Evolutionary conservation across 2,888 invertebrate species (phyloP), one percentile per base, ranked within the genome.

Genomic region (Dryococelus australis): DNA sequence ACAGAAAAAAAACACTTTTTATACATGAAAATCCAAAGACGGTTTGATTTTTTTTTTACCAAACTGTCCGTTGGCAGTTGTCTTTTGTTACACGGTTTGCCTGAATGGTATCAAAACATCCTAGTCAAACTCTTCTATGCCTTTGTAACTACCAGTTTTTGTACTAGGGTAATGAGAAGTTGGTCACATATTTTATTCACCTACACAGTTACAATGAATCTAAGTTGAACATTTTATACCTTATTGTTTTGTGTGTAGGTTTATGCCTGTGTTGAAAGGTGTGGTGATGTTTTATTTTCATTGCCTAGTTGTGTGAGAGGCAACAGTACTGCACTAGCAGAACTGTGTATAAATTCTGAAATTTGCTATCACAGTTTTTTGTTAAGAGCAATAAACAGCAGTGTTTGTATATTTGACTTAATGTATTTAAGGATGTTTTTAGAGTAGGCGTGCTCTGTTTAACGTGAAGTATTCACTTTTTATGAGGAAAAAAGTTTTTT

Each of bases 21-120:
- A 89, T 89, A 89, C 84, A 89, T 51, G 79, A 87, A 87, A 88
- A 87, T 87, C 87, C 89, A 88, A 89, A 89, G 88, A 88, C 83
- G 43, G 20, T 83, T 83, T 83, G 16, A 24, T 16, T 83, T 87
- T 86, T 87, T 83, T 13, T 35, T 83, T 20, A 83, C 83, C 83
- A 83, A 35, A 35, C 83, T 83, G 83, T 83, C 13, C 3, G 83
- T 28, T 35, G 83, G 35, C 83, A 43, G 83, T 83, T 83, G 80
- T 28, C 28, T 83, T 83, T 83, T 65, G 65, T 65, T 28, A 83
- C 35, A 83, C 83, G 24, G 28, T 27, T 83, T 28, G 10, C 35
- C 83, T 35, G 43, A 83, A 83, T 83, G 35, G 83, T 83, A 83
- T 83, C 83, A 35, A 83, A 83, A 83, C 83, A 83, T 83, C 83